These are phyloP conservation scores for Onychorhynchus coronatus DNA, from an alignment of 2,113 vertebrate genomes.

Conservation along the genomic window DNA sequence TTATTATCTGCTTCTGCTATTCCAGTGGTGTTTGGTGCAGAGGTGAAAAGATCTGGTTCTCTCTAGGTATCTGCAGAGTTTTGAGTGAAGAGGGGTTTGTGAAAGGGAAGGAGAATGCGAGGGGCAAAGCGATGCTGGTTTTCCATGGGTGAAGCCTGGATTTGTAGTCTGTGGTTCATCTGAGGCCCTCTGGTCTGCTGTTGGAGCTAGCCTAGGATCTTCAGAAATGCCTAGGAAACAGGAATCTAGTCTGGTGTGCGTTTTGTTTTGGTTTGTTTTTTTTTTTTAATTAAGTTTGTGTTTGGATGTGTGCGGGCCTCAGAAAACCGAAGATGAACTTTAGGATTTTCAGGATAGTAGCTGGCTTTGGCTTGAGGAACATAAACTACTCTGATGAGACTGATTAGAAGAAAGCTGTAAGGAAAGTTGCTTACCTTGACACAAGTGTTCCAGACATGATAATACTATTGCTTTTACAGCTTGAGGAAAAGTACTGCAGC, in stretches of 20 bases:
- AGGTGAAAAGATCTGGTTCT: neutral
- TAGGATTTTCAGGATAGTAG: neutral
- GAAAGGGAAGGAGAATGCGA: neutral
- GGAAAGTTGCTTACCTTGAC: neutral
- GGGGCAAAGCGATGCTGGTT: neutral
- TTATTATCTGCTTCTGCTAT: neutral
- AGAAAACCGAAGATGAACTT: neutral
- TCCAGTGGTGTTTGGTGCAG: neutral
- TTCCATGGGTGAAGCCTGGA: neutral
- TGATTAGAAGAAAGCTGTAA: neutral
- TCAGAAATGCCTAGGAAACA: neutral
- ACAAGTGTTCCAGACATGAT: rapidly evolving
- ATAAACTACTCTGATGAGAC: neutral
- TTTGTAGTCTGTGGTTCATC: neutral
- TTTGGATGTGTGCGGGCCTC: neutral
- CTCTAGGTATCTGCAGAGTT: neutral
- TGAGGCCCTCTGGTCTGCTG: neutral
- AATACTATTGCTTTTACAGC: neutral
- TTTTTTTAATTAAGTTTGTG: neutral
- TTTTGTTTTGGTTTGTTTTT: neutral
- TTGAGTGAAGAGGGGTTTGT: neutral
- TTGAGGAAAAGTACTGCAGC: neutral
- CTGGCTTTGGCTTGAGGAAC: neutral
- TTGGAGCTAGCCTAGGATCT: neutral
- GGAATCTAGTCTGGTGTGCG: neutral